Conservation (phyloP, 2,797 vertebrate species). For the Thamnophis elegans region DNA sequence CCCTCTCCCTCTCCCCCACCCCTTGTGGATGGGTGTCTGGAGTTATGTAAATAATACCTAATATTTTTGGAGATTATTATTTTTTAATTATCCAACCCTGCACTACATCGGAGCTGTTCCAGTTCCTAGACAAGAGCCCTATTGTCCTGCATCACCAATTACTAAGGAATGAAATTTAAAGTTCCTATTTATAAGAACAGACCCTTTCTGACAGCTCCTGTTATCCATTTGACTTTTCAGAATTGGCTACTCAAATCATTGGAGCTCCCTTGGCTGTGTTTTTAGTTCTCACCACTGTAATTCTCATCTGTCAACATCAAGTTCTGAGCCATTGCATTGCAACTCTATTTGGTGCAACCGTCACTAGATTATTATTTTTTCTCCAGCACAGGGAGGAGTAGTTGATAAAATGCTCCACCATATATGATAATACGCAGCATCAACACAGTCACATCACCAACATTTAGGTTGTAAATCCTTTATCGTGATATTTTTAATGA, state of each 20-base stretch:
- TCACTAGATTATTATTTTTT: conserved; percentile 1
- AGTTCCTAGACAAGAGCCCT: not conserved
- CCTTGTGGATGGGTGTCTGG: too few relatives aligned
- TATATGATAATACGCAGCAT: too few relatives aligned
- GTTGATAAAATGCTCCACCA: not conserved
- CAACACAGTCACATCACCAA: too few relatives aligned
- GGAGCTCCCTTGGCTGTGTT: not conserved
- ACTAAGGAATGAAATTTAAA: not conserved
- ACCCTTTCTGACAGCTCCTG: not conserved
- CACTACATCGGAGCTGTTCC: not conserved
- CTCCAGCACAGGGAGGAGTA: not conserved
- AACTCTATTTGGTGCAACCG: not conserved
- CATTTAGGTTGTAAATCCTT: too few relatives aligned
- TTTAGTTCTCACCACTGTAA: not conserved
- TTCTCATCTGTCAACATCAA: conserved; percentile 6
- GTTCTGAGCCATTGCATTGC: not conserved
- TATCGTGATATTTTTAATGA: too few relatives aligned
- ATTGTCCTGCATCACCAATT: not conserved
- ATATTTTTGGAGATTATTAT: not conserved
- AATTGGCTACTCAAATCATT: not conserved
- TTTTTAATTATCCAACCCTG: not conserved
- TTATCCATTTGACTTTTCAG: not conserved
- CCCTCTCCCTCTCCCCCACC: too few relatives aligned
- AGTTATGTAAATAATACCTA: not conserved
- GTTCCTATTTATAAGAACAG: not conserved